Evolutionary conservation across 2,888 invertebrate genomes (phyloP).

Genomic region (Lottia gigantea): DNA sequence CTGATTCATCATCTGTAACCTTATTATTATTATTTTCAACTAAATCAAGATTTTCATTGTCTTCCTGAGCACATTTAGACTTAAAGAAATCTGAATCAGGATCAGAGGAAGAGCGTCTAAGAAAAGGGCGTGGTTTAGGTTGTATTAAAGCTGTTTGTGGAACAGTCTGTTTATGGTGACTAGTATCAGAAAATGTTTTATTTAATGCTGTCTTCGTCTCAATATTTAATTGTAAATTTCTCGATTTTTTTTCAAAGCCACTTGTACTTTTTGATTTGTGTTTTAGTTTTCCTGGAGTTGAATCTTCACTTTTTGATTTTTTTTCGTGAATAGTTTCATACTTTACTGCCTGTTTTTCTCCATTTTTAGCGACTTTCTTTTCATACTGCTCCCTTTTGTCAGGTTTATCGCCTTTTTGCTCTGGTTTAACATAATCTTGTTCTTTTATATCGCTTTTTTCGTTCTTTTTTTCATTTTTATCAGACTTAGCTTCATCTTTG

Average conservation of each 20-base stretch:
- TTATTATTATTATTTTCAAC: constrained; percentile 12
- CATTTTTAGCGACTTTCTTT: too few species aligned
- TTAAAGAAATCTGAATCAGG: constrained; percentile 17
- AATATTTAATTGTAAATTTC: background rate
- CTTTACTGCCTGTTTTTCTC: too few species aligned
- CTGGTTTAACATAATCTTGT: too few species aligned
- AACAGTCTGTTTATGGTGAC: background rate
- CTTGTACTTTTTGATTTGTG: constrained; percentile 6
- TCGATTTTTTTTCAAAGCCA: background rate
- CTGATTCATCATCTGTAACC: background rate
- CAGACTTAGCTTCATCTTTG: background rate
- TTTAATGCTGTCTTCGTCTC: background rate
- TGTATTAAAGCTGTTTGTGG: background rate
- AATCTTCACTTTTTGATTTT: too few species aligned
- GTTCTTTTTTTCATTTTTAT: background rate
- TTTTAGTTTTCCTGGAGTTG: background rate
- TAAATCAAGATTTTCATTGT: background rate
- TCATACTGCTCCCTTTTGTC: too few species aligned
- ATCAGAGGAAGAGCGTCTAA: constrained; percentile 28
- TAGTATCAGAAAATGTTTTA: constrained; percentile 1
- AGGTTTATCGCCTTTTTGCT: too few species aligned
- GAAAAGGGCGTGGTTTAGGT: constrained; percentile 12
- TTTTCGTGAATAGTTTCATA: too few species aligned
- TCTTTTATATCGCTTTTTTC: too few species aligned
- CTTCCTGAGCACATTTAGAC: background rate